Base-by-base conservation (phyloP, 2,888 invertebrate genomes). In the Caenorhabditis drosophilae region DNA sequence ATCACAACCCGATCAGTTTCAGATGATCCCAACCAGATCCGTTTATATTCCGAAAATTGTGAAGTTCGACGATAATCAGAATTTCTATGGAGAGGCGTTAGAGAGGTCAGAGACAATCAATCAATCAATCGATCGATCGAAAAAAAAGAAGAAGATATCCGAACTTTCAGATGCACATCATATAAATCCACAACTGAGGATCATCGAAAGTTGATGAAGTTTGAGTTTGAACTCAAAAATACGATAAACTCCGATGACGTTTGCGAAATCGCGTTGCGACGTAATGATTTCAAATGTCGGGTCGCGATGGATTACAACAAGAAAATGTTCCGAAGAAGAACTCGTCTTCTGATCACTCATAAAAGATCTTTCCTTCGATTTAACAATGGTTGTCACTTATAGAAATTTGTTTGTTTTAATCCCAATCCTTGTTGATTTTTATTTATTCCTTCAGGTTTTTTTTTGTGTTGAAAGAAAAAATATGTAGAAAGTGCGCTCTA, bases 241-340 rank as follows among this genome's bases (percentile, higher is more conserved):
- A 57, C 53, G 4, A 53, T 57, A 27, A 54, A 57, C 34, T 57
- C 63, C 11, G 63, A 63, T 46, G n/a, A n/a, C n/a, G 57, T 58
- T 6, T 63, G 63, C 31, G 63, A 63, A 40, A 57, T 63, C 18
- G 48, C 47, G 41, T 27, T 63, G 27, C 41, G 53, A 42, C 53
- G 63, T 9, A 53, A 63, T 42, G 63, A 58, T 18, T 63, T 63
- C 53, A 63, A 58, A 38, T 63, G 63, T 36, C 63, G 63, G n/a
- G 63, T 63, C 25, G 63, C 63, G 25, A 58, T 63, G 57, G 63
- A 63, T n/a, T 63, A 63, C 45, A 63, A 48, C 41, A 63, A 63
- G 45, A 63, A 63, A 44, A 63, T 63, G 63, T 63, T 57, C 42
- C 31, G 63, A 41, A 41, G 62, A 40, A 22, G 62, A 50, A 62